Conservation (phyloP, 2,113 vertebrate species). For the Corvus hawaiiensis region DNA sequence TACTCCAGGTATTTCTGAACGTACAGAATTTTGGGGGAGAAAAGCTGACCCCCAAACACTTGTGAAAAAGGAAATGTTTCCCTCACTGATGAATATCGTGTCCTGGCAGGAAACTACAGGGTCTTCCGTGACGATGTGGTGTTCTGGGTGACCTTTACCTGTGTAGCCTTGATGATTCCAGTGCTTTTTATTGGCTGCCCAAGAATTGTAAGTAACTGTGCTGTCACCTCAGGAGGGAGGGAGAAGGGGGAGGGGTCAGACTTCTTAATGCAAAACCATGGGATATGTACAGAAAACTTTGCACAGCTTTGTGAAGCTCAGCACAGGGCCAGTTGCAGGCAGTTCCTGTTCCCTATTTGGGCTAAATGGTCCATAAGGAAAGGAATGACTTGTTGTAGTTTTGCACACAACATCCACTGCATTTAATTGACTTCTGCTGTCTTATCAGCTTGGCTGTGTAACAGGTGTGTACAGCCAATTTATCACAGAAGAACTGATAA, state of each 20-base stretch:
- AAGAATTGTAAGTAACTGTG: conserved; percentile 80
- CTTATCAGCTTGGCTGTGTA: neutral
- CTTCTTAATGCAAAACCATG: neutral
- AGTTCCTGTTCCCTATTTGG: neutral
- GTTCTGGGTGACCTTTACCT: conserved; percentile 89
- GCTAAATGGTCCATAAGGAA: neutral
- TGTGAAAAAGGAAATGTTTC: neutral
- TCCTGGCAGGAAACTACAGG: conserved; percentile 78
- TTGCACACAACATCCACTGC: neutral
- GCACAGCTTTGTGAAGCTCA: neutral
- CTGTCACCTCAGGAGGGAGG: neutral
- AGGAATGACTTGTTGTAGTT: neutral
- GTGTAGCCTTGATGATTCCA: conserved; percentile 76
- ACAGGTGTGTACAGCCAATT: neutral
- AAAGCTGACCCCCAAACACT: neutral
- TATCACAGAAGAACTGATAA: neutral
- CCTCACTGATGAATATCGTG: neutral
- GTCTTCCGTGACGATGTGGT: conserved; percentile 80
- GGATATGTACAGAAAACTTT: neutral
- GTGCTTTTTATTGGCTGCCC: conserved; percentile 84
- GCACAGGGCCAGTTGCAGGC: neutral
- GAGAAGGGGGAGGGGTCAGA: neutral
- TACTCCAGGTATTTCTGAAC: neutral
- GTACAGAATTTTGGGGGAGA: neutral
- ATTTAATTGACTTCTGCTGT: neutral